Evolutionary conservation across 2,113 vertebrate genomes (phyloP).

Genomic region (Phalacrocorax pelagicus): DNA sequence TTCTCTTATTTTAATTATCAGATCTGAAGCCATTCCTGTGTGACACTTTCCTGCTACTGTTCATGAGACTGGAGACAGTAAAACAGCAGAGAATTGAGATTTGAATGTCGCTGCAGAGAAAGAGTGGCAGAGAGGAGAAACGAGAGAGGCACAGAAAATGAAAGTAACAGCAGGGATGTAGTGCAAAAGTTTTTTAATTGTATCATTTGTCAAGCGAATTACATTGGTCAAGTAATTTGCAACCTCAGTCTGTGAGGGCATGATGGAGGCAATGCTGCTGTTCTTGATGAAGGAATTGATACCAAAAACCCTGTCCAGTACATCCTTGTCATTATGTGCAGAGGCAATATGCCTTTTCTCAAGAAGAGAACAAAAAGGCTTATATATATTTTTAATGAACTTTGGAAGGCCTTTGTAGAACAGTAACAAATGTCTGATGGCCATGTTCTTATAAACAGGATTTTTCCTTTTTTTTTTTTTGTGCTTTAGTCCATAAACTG

Average conservation of each 20-base stretch:
- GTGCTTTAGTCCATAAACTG: neutral
- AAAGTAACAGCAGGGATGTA: neutral
- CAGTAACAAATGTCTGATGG: neutral
- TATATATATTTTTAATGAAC: constrained; percentile 15
- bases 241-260: neutral
- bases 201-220: neutral
- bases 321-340: neutral
- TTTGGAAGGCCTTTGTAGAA: neutral
- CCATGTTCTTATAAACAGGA: neutral
- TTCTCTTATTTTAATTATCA: neutral
- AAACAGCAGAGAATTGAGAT: neutral
- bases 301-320: neutral
- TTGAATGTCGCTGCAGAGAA: neutral
- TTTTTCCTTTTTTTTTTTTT: neutral
- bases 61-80: neutral
- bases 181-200: neutral
- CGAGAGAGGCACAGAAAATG: neutral
- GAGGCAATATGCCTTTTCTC: neutral
- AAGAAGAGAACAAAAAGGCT: neutral
- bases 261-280: neutral
- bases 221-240: neutral
- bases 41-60: neutral
- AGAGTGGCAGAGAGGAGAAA: neutral
- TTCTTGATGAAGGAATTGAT: neutral
- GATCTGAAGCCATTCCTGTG: neutral